These are phyloP conservation scores for Dasyprocta punctata DNA, from an alignment of 2,113 vertebrate genomes.

Conservation along the genomic window DNA sequence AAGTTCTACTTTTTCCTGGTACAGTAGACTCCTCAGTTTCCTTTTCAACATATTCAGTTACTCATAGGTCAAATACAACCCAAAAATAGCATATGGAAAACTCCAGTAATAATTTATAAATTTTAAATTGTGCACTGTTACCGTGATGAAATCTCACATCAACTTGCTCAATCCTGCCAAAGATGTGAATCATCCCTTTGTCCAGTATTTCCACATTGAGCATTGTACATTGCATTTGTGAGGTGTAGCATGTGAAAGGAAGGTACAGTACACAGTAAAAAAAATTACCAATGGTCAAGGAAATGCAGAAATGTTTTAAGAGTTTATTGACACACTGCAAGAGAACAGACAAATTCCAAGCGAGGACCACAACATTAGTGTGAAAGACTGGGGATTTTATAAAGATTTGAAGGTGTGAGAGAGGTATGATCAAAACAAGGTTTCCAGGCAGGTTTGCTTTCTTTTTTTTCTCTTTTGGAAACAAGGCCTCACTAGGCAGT, in stretches of 20 bases:
- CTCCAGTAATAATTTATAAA: neutral
- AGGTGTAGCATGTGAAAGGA: neutral
- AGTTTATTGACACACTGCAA: neutral
- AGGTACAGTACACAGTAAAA: neutral
- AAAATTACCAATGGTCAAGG: neutral
- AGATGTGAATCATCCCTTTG: neutral
- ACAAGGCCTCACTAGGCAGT: neutral
- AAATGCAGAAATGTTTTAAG: neutral
- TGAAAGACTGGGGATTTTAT: neutral
- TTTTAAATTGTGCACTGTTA: neutral
- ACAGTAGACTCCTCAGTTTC: neutral
- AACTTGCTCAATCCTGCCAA: neutral
- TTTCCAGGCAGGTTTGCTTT: neutral
- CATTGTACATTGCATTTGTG: neutral
- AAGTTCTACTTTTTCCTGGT: neutral
- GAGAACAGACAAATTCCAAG: neutral
- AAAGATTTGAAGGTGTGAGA: neutral
- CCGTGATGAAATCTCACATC: neutral
- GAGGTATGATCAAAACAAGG: neutral
- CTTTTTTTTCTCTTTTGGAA: neutral
- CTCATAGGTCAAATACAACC: too few species aligned
- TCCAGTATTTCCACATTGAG: neutral
- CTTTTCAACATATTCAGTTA: neutral
- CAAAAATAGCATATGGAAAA: neutral
- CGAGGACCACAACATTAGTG: neutral